phyloP scores from a whole-genome alignment of 2,888 invertebrate genomes.

The Pemphredon lugubris region DNA sequence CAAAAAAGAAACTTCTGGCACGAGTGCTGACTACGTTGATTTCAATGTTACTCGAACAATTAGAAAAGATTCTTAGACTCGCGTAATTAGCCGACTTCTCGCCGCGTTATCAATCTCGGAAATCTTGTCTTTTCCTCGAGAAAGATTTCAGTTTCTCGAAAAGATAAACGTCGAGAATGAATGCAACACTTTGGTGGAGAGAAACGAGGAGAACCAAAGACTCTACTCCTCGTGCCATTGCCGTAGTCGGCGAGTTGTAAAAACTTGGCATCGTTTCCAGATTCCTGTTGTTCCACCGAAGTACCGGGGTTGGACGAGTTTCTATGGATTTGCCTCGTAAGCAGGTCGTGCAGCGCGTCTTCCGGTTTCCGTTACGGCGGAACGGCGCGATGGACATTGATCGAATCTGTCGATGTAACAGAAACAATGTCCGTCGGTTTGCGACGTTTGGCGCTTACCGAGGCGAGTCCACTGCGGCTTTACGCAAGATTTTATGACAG shows the following conservation, averaged over 20 bases:
- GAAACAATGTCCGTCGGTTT: constrained; percentile 3
- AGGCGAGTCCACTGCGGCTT: too few relatives aligned
- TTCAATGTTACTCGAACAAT: too few relatives aligned
- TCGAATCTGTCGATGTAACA: constrained; percentile 62
- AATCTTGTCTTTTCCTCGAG: not conserved
- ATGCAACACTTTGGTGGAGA: too few relatives aligned
- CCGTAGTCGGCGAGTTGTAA: constrained; percentile 25
- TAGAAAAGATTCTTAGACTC: too few relatives aligned
- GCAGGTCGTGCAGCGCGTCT: constrained; percentile 72
- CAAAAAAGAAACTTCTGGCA: too few relatives aligned
- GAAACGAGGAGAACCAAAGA: not conserved
- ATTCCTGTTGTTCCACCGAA: constrained; percentile 70
- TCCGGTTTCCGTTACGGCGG: constrained; percentile 68
- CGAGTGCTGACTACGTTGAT: too few relatives aligned
- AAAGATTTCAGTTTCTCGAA: not conserved
- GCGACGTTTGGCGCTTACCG: not conserved
- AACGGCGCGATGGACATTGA: too few relatives aligned
- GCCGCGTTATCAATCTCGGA: not conserved
- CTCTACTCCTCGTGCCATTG: constrained; percentile 2
- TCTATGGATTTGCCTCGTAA: constrained; percentile 65
- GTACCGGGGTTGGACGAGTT: constrained; percentile 17
- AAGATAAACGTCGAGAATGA: not conserved
- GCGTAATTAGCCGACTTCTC: too few relatives aligned
- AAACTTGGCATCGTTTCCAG: constrained; percentile 75
- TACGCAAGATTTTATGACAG: too few relatives aligned